These are phyloP conservation scores for Rhinolophus ferrumequinum DNA, from an alignment of 2,113 vertebrate species.

Conservation along the genomic window DNA sequence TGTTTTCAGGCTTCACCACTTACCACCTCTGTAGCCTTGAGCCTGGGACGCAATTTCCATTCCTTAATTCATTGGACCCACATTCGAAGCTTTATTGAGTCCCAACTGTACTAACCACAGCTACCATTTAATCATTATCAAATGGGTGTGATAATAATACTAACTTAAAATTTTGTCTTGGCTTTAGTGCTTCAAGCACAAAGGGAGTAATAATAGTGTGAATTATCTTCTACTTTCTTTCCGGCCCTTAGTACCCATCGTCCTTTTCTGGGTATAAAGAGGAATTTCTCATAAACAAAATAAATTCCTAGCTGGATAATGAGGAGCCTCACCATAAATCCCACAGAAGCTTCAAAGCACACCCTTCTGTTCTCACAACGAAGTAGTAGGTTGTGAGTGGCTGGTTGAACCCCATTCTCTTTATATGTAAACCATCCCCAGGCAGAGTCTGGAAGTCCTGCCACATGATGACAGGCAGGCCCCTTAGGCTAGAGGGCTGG, in stretches of 20 bases:
- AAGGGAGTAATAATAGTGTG: not conserved
- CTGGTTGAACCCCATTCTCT: not conserved
- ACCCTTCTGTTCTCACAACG: not conserved
- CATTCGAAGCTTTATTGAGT: not conserved
- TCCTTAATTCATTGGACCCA: conserved; percentile 11
- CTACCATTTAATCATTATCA: not conserved
- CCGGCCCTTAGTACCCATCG: not conserved
- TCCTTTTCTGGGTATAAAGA: conserved; percentile 26
- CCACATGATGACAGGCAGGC: not conserved
- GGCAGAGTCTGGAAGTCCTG: not conserved
- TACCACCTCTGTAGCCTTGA: not conserved
- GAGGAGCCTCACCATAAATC: conserved; percentile 32
- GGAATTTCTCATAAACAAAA: conserved; percentile 45
- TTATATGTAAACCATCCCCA: not conserved
- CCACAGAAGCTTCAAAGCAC: conserved; percentile 16
- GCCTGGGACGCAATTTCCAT: not conserved
- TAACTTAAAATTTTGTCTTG: not conserved
- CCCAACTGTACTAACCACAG: not conserved
- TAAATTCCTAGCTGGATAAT: conserved; percentile 35
- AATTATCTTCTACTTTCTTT: conserved; percentile 30
- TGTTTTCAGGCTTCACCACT: not conserved
- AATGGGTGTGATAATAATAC: not conserved
- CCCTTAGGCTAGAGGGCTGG: not conserved
- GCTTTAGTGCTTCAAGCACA: not conserved
- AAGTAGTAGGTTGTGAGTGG: not conserved